A percentile compares a stretch with the other conserved stretches of the same genome.
These are phyloP conservation scores for Bucco capensis DNA, from an alignment of 2,113 vertebrate genomes.

Conservation along the genomic window DNA sequence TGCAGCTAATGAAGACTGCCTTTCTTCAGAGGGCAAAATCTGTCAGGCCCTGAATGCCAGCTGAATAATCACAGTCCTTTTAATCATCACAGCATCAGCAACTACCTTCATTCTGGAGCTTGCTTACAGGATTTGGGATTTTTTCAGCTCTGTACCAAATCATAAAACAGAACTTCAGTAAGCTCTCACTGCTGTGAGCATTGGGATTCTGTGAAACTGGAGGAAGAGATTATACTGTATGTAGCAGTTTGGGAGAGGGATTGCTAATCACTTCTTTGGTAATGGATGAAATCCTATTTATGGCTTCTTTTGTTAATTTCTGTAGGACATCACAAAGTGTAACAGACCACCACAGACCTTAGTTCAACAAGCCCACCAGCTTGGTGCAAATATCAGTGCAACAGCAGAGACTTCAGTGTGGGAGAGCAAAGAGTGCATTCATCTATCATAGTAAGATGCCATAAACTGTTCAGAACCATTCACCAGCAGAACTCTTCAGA, in stretches of 20 bases:
- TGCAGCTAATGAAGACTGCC: not conserved
- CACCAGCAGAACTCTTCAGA: not conserved
- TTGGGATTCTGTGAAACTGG: not conserved
- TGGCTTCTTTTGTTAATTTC: not conserved
- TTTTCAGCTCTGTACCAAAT: not conserved
- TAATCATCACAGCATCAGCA: not conserved
- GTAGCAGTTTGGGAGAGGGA: not conserved
- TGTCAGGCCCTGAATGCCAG: not conserved
- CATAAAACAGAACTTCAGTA: not conserved
- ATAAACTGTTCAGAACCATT: not conserved
- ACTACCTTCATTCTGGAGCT: slow-evolving; percentile 20
- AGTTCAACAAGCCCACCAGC: not conserved
- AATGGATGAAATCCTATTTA: not conserved
- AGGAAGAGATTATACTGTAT: not conserved
- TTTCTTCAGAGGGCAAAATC: not conserved
- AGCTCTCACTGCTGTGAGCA: not conserved
- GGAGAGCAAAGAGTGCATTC: not conserved
- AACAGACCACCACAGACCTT: not conserved
- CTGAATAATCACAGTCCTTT: not conserved
- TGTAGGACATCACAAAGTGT: not conserved
- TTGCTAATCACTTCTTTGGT: not conserved
- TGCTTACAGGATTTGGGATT: not conserved
- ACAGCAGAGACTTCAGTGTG: not conserved
- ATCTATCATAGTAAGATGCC: not conserved
- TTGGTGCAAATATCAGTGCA: not conserved